Base-by-base conservation (phyloP, 1,140 invertebrate genomes). In the Drosophila gunungcola region DNA sequence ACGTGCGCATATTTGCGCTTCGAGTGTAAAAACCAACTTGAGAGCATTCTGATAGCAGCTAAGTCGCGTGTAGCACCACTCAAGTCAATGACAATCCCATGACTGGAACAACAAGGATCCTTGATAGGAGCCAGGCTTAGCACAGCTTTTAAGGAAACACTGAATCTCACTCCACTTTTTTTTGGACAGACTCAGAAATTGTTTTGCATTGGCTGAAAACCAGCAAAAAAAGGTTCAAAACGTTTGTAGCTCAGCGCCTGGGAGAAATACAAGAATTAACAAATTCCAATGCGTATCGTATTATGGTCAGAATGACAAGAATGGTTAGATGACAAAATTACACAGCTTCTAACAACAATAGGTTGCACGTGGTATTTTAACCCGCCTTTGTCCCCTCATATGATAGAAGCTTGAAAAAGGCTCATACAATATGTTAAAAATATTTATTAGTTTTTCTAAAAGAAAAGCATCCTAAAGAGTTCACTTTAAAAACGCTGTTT, bases 211-310 rank as follows among this genome's bases (percentile, higher is more conserved):
- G 64, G 55, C 36, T 60, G 3, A 42, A 60, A n/a, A 27, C 41
- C 5, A 39, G 32, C 13, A 65, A 36, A 12, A 56, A 54, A 48
- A 6, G 58, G 27, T 75, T 62, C 41, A 72, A 84, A 61, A 46
- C 16, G 16, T 21, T 21, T 21, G 16, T 21, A 21, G 16, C 16
- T 21, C 16, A 21, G 16, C 16, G 1, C 16, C 16, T 21, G 16
- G 16, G 16, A 21, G 16, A 21, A 21, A 21, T 91, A 2, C 70
- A 82, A 41, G 82, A 83, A 13, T 16, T 78, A 5, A 83, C 84
- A 12, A 55, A 61, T 11, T n/a, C 56, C 29, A 27, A n/a, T 5
- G 75, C 16, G 16, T 21, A 21, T 21, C 16, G 16, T 21, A 21
- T 21, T 21, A 21, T 21, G 16, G 16, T 21, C 16, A 21, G 16